Evolutionary conservation across 2,888 invertebrate species (phyloP), one percentile per base, ranked within the genome.

Genomic region (Crossocerus cetratus): DNA sequence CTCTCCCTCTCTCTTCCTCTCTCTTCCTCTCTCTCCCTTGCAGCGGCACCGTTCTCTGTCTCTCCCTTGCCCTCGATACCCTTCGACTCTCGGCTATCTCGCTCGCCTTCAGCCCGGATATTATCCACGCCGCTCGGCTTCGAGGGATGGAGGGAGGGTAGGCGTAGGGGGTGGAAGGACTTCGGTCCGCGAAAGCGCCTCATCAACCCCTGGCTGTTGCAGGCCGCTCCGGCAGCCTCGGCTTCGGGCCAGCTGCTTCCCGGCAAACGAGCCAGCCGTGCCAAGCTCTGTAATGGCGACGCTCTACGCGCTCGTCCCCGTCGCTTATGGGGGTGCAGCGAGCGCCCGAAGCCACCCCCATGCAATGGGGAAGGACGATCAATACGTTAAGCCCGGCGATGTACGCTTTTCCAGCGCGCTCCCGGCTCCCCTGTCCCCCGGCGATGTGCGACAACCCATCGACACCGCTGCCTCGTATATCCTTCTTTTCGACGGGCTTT

Each of bases 341-440:
- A 69, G 78, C 72, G 74, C 74, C 76, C 68, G 81, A 82, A 81
- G 77, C 82, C 84, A 84, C 84, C 88, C 88, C 87, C 87, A 84
- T 87, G 83, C 81, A 80, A 82, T 74, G 78, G 84, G 84, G 84
- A 84, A 85, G 78, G 69, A 16, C 87, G 87, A 87, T 87, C 87
- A 87, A 87, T 87, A 86, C 81, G 79, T 69, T 49, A 73, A 72
- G 54, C 42, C 18, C 58, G 16, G n/a, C 58, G 11, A 23, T 42
- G 60, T 66, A 73, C 82, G 76, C 81, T 83, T 83, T 80, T 84
- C 83, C 83, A 73, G 69, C 72, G 69, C 63, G 81, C 73, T 69
- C 74, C 67, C 49, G 0, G 67, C 70, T 66, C 59, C 78, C 62
- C 77, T 73, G 56, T 71, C 69, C 64, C 44, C 62, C 70, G 49